phyloP scores from a whole-genome alignment of 1,140 invertebrate species.

The Drosophila albomicans region DNA sequence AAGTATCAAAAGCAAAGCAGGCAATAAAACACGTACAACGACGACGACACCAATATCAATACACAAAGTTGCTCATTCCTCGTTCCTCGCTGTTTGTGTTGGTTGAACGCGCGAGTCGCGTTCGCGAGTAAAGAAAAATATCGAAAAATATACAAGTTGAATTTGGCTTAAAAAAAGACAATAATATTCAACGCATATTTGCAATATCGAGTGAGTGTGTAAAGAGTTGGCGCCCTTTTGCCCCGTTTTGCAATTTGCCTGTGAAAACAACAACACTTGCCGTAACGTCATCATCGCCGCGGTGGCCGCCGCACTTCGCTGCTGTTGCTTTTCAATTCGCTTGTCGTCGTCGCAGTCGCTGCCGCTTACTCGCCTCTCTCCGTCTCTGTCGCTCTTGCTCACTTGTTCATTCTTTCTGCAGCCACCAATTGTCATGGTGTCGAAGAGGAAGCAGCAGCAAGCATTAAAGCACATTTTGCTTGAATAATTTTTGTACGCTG shows the following conservation, averaged over 20 bases:
- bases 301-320: slow-evolving; percentile 54
- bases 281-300: slow-evolving; percentile 64
- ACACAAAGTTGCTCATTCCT: slow-evolving; percentile 48
- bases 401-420: slow-evolving; percentile 69
- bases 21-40: slow-evolving; percentile 63
- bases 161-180: slow-evolving; percentile 5
- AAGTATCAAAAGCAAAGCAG: slow-evolving; percentile 70
- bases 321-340: slow-evolving; percentile 70
- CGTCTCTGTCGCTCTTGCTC: slow-evolving; percentile 34
- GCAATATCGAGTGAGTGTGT: not conserved
- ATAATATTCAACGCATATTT: slow-evolving; percentile 18
- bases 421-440: slow-evolving; percentile 73
- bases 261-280: slow-evolving; percentile 28
- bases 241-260: not conserved
- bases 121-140: slow-evolving; percentile 18
- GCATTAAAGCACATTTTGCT: slow-evolving; percentile 71
- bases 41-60: slow-evolving; percentile 44
- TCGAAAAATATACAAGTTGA: slow-evolving; percentile 1
- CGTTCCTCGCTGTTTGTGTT: slow-evolving; percentile 38
- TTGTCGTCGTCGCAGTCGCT: slow-evolving; percentile 39
- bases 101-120: slow-evolving; percentile 29
- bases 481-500: slow-evolving; percentile 44
- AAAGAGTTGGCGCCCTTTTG: slow-evolving; percentile 30
- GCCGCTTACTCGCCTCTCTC: slow-evolving; percentile 43
- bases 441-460: slow-evolving; percentile 67